These are phyloP conservation scores for Lacanobia oleracea DNA, from an alignment of 2,888 invertebrate species.

Conservation along the genomic window DNA sequence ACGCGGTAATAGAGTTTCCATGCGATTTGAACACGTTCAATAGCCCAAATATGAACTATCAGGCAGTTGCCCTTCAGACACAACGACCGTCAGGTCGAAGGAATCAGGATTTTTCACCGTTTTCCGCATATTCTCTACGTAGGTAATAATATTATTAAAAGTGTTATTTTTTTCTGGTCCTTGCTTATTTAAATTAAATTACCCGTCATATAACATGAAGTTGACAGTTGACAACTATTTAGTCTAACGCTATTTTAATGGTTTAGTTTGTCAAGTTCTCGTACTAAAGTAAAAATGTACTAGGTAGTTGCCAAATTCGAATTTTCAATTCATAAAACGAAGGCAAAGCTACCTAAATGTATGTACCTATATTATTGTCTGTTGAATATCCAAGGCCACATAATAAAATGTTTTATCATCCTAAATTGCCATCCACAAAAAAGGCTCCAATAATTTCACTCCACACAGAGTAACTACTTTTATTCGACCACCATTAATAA, in stretches of 20 bases:
- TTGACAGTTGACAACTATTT: not conserved
- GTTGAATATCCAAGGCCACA: not conserved
- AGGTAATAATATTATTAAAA: not conserved
- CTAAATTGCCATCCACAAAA: conserved; percentile 6
- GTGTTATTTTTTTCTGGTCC: not conserved
- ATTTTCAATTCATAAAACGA: not conserved
- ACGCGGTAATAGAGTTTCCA: too few species aligned
- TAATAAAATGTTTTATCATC: not conserved
- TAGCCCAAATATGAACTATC: too few species aligned
- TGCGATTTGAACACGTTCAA: too few species aligned
- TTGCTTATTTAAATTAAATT: not conserved
- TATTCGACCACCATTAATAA: conserved; percentile 28
- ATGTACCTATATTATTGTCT: not conserved
- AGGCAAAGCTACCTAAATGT: not conserved
- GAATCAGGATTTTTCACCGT: too few species aligned
- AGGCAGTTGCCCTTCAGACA: too few species aligned
- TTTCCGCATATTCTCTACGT: too few species aligned
- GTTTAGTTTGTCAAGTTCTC: not conserved
- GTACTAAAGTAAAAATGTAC: not conserved
- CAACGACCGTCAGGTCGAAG: too few species aligned
- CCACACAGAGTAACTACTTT: conserved; percentile 10
- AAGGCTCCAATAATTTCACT: not conserved
- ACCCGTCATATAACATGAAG: not conserved
- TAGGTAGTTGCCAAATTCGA: not conserved
- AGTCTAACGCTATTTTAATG: not conserved